phyloP scores from a whole-genome alignment of 2,113 vertebrate genomes.

The Semnornis frantzii region DNA sequence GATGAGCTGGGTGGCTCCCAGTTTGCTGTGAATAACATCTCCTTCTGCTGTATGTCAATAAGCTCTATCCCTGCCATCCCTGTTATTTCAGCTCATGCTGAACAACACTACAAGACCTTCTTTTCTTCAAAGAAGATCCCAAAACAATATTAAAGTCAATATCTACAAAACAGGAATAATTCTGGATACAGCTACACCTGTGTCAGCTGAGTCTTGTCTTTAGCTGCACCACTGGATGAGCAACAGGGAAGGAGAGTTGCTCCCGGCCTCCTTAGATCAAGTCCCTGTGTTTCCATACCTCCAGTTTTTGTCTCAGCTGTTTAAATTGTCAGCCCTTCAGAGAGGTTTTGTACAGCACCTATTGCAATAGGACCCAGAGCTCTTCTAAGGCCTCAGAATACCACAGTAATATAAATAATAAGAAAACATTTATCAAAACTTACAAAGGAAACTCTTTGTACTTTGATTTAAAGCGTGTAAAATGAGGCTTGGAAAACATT shows the following conservation, averaged over 20 bases:
- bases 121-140: neutral
- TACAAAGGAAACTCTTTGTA: constrained; percentile 12
- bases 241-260: neutral
- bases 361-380: neutral
- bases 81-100: rapidly evolving
- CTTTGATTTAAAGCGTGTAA: constrained; percentile 47
- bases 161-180: neutral
- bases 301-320: neutral
- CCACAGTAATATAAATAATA: constrained; percentile 5
- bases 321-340: neutral
- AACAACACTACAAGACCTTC: neutral
- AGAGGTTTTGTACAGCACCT: neutral
- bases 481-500: constrained; percentile 53
- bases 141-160: neutral
- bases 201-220: neutral
- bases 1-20: neutral
- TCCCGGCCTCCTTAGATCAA: neutral
- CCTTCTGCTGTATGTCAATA: neutral
- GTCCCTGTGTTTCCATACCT: neutral
- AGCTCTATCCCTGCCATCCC: neutral
- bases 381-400: neutral
- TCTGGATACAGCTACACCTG: neutral
- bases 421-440: constrained; percentile 36
- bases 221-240: neutral
- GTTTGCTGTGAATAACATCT: neutral